These are phyloP conservation scores for Caiman crocodilus DNA, from an alignment of 2,797 vertebrate genomes.

Conservation along the genomic window DNA sequence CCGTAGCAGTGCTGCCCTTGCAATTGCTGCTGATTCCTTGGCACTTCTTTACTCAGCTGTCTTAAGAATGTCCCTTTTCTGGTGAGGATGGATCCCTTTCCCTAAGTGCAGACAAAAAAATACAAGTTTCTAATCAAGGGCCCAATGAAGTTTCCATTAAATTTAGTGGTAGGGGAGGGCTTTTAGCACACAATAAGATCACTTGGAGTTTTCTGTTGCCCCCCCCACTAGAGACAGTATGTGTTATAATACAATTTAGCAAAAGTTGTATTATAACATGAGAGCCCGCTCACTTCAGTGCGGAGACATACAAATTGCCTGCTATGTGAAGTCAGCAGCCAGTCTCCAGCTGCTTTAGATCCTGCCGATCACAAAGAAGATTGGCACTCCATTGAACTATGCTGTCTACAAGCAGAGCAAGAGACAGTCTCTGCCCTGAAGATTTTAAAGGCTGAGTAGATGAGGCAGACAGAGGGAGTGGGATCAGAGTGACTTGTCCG, in stretches of 20 bases:
- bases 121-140: fast-evolving
- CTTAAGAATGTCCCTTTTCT: neutral
- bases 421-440: neutral
- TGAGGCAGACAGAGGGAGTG: neutral
- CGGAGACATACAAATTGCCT: too few relatives aligned
- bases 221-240: fast-evolving
- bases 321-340: too few relatives aligned
- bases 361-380: fast-evolving
- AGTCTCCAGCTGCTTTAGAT: neutral
- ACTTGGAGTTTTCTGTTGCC: fast-evolving
- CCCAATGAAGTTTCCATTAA: neutral
- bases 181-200: fast-evolving
- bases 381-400: neutral
- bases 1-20: neutral
- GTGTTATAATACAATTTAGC: neutral
- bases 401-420: neutral
- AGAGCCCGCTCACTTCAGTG: too few relatives aligned
- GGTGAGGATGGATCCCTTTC: neutral
- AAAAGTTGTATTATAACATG: neutral
- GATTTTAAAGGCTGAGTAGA: fast-evolving
- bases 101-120: neutral
- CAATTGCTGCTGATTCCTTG: neutral
- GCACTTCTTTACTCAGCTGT: neutral
- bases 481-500: neutral
- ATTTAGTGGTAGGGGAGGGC: fast-evolving